These are phyloP conservation scores for Cantharis nigra DNA, from an alignment of 2,888 invertebrate species.

Conservation along the genomic window DNA sequence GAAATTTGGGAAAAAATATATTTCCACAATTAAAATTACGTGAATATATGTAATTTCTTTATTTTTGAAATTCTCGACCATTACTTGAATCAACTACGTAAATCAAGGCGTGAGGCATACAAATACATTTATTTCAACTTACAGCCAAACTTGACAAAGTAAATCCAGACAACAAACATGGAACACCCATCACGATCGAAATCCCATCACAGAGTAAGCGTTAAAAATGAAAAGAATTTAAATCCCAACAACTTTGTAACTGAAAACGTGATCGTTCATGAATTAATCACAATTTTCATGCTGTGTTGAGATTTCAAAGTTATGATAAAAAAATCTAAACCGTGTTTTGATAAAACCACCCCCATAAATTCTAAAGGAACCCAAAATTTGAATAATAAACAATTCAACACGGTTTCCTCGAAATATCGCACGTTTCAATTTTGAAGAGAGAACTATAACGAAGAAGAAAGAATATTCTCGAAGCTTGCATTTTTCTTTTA, in stretches of 20 bases:
- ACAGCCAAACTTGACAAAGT: conserved; percentile 45
- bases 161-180: conserved; percentile 46
- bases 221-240: conserved; percentile 48
- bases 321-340: background rate
- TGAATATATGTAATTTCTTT: background rate
- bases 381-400: background rate
- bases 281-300: conserved; percentile 26
- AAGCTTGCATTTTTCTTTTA: background rate
- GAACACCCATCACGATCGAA: conserved; percentile 51
- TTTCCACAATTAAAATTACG: background rate
- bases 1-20: background rate
- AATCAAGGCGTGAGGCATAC: conserved; percentile 36
- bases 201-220: conserved; percentile 47
- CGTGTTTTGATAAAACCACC: background rate
- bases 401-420: background rate
- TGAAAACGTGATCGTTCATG: conserved; percentile 37
- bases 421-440: background rate
- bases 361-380: background rate
- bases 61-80: background rate
- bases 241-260: conserved; percentile 41
- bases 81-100: conserved; percentile 6
- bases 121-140: conserved; percentile 35
- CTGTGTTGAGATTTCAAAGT: background rate
- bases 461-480: too few species aligned
- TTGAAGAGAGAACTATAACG: background rate